Evolutionary conservation across 1,140 invertebrate species (phyloP).

Genomic region (Leptinotarsa undecemlineata): DNA sequence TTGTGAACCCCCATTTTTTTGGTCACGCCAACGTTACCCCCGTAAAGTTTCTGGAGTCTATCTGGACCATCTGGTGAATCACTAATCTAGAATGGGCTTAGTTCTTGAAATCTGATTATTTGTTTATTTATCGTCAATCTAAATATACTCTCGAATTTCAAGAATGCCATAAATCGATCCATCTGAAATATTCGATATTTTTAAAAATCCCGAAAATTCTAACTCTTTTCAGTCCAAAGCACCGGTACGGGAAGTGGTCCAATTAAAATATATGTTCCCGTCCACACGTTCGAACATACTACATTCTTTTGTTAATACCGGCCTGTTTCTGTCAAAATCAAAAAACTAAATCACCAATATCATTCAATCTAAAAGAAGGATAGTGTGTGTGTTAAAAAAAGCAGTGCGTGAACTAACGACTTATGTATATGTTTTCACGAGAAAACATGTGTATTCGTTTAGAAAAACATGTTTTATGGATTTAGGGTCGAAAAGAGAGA

Average conservation of each 20-base stretch:
- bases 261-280: not conserved
- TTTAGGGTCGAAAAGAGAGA: not conserved
- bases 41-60: too few relatives aligned
- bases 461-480: constrained; percentile 6
- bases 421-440: constrained; percentile 6
- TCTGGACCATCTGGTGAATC: too few relatives aligned
- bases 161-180: too few relatives aligned
- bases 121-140: too few relatives aligned
- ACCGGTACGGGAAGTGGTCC: not conserved
- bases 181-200: too few relatives aligned
- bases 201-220: too few relatives aligned
- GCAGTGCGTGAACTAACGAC: constrained; percentile 4
- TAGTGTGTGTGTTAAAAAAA: not conserved
- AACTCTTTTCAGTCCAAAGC: too few relatives aligned
- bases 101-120: too few relatives aligned
- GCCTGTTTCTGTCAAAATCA: constrained; percentile 2
- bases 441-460: constrained; percentile 8
- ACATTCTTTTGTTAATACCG: constrained; percentile 5
- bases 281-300: not conserved
- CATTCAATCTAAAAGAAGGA: not conserved
- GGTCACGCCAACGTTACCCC: too few relatives aligned
- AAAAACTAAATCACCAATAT: not conserved
- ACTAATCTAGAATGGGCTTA: too few relatives aligned
- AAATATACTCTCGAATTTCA: too few relatives aligned
- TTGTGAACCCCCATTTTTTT: too few relatives aligned